phyloP scores from a whole-genome alignment of 2,888 invertebrate genomes.

The Neria commutata region DNA sequence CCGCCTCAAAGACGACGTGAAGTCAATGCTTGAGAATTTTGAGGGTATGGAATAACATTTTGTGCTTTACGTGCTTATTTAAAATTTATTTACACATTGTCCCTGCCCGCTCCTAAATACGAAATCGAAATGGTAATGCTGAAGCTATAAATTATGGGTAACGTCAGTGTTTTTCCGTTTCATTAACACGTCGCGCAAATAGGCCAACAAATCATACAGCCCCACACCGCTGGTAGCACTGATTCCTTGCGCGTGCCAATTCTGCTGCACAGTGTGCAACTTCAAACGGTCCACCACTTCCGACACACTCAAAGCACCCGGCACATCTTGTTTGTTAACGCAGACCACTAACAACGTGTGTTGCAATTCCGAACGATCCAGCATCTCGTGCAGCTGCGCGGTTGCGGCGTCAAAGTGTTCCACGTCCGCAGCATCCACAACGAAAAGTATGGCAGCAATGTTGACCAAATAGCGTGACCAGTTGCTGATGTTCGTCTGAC shows the following conservation, averaged over 20 bases:
- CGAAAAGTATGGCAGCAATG: constrained; percentile 47
- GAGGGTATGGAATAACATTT: constrained; percentile 69
- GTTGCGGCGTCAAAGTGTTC: constrained; percentile 41
- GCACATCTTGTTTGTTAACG: constrained; percentile 53
- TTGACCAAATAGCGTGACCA: constrained; percentile 51
- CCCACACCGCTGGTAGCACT: constrained; percentile 37
- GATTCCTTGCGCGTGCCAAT: constrained; percentile 37
- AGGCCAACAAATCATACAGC: constrained; percentile 36
- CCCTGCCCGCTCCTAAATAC: too few relatives aligned
- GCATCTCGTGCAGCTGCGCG: constrained; percentile 41
- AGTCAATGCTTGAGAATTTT: constrained; percentile 97
- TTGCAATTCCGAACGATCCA: constrained; percentile 39
- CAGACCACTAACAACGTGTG: constrained; percentile 44
- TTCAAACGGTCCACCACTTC: constrained; percentile 34
- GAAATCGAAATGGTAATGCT: too few relatives aligned
- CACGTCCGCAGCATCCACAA: constrained; percentile 46
- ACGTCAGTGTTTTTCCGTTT: constrained; percentile 29
- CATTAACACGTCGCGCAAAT: constrained; percentile 35
- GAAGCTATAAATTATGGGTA: too few relatives aligned
- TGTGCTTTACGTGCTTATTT: not conserved
- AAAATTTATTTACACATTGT: not conserved
- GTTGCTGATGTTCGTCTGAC: constrained; percentile 45
- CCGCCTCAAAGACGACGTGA: constrained; percentile 93
- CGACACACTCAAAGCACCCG: constrained; percentile 37
- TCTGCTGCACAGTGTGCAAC: constrained; percentile 34